Conservation (phyloP, 2,888 invertebrate species). For the Hedychridium roseum region DNA sequence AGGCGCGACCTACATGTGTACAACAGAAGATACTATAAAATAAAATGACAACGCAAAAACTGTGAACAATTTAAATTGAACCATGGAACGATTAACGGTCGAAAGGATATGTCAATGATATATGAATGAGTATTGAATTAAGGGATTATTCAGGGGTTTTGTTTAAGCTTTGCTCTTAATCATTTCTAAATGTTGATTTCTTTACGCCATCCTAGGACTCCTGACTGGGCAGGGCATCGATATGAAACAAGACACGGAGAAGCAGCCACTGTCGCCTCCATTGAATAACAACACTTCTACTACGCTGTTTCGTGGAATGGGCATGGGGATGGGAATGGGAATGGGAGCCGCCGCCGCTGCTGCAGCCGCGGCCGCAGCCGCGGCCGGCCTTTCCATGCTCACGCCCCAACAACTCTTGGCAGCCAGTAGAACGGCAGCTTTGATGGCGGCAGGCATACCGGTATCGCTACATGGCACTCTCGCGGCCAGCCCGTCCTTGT, state of each 20-base stretch:
- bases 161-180: not conserved
- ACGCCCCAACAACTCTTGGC: constrained; percentile 66
- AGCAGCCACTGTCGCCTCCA: constrained; percentile 70
- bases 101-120: too few species aligned
- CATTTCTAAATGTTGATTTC: too few species aligned
- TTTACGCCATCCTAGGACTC: constrained; percentile 45
- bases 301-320: constrained; percentile 56
- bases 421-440: constrained; percentile 62
- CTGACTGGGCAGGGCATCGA: constrained; percentile 42
- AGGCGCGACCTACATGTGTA: too few species aligned
- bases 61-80: too few species aligned
- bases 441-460: constrained; percentile 68
- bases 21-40: too few species aligned
- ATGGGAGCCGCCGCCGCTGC: too few species aligned
- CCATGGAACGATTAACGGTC: too few species aligned
- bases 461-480: constrained; percentile 68
- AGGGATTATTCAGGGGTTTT: not conserved
- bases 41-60: too few species aligned
- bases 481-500: constrained; percentile 69
- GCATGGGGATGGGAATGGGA: too few species aligned
- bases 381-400: constrained; percentile 67
- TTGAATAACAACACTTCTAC: constrained; percentile 68
- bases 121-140: too few species aligned
- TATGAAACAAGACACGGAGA: constrained; percentile 67
- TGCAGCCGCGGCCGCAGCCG: too few species aligned